Conservation (phyloP, 2,113 vertebrate species). For the Echinops telfairi region DNA sequence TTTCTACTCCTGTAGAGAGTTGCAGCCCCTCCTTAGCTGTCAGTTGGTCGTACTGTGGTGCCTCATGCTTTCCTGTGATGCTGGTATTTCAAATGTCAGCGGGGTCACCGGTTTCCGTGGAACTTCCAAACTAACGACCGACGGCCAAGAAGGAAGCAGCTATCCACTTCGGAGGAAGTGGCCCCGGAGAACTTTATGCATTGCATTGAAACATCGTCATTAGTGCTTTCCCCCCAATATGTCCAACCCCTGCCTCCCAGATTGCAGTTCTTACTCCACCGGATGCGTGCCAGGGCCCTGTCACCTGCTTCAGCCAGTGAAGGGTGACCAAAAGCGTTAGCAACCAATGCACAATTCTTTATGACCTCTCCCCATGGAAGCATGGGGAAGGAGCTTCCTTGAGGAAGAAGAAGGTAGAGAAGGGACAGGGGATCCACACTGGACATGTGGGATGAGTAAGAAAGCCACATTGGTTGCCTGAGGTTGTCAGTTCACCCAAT, state of each 20-base stretch:
- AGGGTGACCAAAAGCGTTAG: slow-evolving; percentile 19
- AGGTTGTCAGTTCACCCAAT: background rate
- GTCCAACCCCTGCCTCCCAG: background rate
- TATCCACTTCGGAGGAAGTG: too few species aligned
- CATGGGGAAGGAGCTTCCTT: background rate
- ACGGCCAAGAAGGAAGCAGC: too few species aligned
- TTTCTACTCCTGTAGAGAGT: too few species aligned
- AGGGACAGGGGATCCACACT: background rate
- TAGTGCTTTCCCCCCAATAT: background rate
- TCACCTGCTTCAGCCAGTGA: background rate
- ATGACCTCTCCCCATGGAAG: background rate
- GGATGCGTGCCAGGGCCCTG: background rate
- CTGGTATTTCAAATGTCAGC: too few species aligned
- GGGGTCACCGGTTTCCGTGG: too few species aligned
- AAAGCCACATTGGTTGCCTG: background rate
- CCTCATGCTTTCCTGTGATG: too few species aligned
- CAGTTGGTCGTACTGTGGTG: too few species aligned
- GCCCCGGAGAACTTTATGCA: too few species aligned
- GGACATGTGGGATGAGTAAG: background rate
- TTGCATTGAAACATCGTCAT: background rate
- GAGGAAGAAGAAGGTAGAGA: background rate
- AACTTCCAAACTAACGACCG: too few species aligned
- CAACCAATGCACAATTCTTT: background rate
- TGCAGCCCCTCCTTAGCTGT: too few species aligned
- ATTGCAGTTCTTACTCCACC: background rate